Conservation (phyloP, 2,113 vertebrate genomes). For the Stegastes partitus region DNA sequence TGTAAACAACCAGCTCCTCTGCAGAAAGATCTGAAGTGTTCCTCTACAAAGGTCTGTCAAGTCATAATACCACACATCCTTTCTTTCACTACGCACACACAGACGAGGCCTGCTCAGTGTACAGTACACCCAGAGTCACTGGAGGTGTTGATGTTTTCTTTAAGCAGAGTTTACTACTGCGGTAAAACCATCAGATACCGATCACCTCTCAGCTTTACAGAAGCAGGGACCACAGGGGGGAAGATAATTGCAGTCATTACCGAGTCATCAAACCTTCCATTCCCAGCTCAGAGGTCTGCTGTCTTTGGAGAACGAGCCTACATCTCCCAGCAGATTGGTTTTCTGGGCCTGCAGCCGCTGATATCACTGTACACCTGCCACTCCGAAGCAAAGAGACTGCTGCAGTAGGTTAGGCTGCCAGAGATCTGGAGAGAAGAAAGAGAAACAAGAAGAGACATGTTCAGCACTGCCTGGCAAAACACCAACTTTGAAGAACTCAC, state of each 20-base stretch:
- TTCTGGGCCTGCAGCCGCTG: constrained; percentile 4
- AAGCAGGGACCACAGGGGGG: constrained; percentile 15
- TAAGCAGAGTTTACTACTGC: constrained; percentile 24
- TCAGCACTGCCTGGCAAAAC: constrained; percentile 49
- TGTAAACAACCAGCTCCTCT: constrained; percentile 51
- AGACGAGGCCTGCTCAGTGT: neutral
- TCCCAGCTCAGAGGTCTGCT: constrained; percentile 12
- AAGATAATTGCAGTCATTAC: constrained; percentile 56
- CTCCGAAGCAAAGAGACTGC: constrained; percentile 48
- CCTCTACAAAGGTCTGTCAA: constrained; percentile 37
- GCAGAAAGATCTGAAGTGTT: constrained; percentile 43
- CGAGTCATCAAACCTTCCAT: constrained; percentile 33
- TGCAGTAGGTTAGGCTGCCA: constrained; percentile 57
- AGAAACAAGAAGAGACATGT: constrained; percentile 73
- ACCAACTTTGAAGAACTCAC: constrained; percentile 42
- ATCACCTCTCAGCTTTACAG: constrained; percentile 24
- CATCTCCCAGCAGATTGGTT: constrained; percentile 13
- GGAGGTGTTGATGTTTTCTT: constrained; percentile 35
- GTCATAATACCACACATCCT: constrained; percentile 34
- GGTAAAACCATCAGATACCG: constrained; percentile 36
- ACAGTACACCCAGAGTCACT: constrained; percentile 9
- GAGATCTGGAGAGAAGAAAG: constrained; percentile 27
- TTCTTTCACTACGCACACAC: neutral
- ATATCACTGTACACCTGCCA: constrained; percentile 64
- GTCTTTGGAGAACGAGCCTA: neutral